A percentile compares a stretch with the other conserved stretches of the same genome.
phyloP scores from a whole-genome alignment of 30 jellyfish, hydroid and myxozoan genomes.

The Nemopilema nomurai region DNA sequence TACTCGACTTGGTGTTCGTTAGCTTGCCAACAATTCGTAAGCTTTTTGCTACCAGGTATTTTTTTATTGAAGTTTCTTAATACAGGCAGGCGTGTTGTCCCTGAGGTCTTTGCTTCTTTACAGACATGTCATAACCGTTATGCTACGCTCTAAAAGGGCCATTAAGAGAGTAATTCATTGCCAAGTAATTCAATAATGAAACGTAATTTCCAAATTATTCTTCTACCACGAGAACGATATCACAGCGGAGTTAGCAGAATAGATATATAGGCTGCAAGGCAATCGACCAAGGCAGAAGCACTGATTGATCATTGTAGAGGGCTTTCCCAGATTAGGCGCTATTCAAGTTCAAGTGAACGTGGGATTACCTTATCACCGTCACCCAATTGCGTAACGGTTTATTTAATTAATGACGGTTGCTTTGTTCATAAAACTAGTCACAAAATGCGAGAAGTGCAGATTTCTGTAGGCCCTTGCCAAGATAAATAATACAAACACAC shows the following conservation, averaged over 20 bases:
- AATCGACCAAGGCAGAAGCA: neutral
- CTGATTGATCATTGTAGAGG: neutral
- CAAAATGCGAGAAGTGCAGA: neutral
- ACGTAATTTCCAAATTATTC: too few relatives aligned
- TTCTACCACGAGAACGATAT: neutral
- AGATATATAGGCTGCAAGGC: neutral
- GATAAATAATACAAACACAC: neutral
- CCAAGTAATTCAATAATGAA: too few relatives aligned
- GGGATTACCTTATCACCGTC: neutral
- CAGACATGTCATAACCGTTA: too few relatives aligned
- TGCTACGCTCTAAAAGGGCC: neutral
- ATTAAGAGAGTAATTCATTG: neutral
- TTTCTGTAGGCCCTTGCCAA: neutral
- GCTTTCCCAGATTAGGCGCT: neutral
- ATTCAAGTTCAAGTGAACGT: neutral
- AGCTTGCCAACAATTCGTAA: too few relatives aligned
- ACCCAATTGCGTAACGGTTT: neutral
- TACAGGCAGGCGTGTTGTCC: too few relatives aligned
- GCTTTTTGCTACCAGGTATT: too few relatives aligned
- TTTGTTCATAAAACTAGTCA: neutral
- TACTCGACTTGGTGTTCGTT: too few relatives aligned
- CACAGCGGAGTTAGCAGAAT: neutral
- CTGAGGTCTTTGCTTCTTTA: too few relatives aligned
- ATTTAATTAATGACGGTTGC: neutral
- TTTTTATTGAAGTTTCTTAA: too few relatives aligned